Percentiles rank a stretch among this genome's conserved stretches.
These are phyloP conservation scores for Drosophila fuyamai DNA, from an alignment of 1,140 invertebrate species.

Conservation along the genomic window DNA sequence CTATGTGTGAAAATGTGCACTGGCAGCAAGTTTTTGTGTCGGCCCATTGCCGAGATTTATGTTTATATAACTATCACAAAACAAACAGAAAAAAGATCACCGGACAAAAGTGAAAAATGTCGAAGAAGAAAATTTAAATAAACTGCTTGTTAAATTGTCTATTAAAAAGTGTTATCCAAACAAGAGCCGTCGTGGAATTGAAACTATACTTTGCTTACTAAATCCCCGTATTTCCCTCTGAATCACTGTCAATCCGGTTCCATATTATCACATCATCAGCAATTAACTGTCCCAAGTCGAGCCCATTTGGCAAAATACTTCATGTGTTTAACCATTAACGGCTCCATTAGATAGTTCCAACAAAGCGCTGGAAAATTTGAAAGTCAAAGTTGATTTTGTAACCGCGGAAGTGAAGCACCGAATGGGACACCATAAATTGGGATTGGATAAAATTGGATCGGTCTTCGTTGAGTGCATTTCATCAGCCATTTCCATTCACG, in stretches of 20 bases:
- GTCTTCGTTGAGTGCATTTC: constrained; percentile 53
- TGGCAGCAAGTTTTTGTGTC: constrained; percentile 67
- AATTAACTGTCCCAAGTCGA: constrained; percentile 44
- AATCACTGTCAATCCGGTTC: constrained; percentile 37
- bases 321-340: constrained; percentile 44
- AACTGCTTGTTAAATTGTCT: constrained; percentile 69
- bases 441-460: constrained; percentile 5
- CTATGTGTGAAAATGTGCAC: constrained; percentile 80
- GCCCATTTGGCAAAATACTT: constrained; percentile 53
- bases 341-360: constrained; percentile 41
- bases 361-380: constrained; percentile 59
- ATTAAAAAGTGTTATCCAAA: constrained; percentile 46
- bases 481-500: constrained; percentile 45
- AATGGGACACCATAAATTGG: constrained; percentile 3
- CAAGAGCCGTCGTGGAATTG: background rate
- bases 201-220: constrained; percentile 19
- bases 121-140: constrained; percentile 69
- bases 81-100: constrained; percentile 45
- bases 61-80: constrained; percentile 61
- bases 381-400: constrained; percentile 77
- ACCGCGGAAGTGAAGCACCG: constrained; percentile 49
- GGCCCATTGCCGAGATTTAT: constrained; percentile 75
- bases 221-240: constrained; percentile 3
- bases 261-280: constrained; percentile 39
- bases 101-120: constrained; percentile 38